Base-by-base conservation (phyloP, 2,113 vertebrate genomes). In the Entelurus aequoreus region DNA sequence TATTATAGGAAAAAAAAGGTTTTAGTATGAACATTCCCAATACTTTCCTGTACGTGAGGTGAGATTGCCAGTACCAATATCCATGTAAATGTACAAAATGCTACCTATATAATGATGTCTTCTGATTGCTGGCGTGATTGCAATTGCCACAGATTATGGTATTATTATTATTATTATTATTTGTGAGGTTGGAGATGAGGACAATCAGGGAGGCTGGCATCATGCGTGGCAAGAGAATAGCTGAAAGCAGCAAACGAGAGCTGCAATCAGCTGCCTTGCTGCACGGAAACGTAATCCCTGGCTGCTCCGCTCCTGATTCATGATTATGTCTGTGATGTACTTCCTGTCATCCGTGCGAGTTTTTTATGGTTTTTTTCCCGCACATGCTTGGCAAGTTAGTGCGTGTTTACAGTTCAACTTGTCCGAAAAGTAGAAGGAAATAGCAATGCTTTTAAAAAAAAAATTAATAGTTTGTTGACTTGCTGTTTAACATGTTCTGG, bases 201-300 rank as follows among this genome's bases (percentile, higher is more conserved):
- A 49, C 65, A 80, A 82, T 85, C 81, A 75, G 68, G 48, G 38
- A 72, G 68, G 52, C 63, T 69, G 37, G 56, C 3, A 0, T 47
- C 64, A 61, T 62, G 50, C 66, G 62, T 44, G 35, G 53, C 76
- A 54, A 15, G 14, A 66, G 62, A 58, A 59, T 63, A 40, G 47
- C 54, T 15, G 71, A 76, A 82, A 69, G 71, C 70, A 74, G 79
- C 47, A 58, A 66, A 72, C 65, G 54, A 61, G 63, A 71, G 54
- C 28, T 5, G 78, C 74, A 87, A 85, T 87, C 84, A 85, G 77
- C 72, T 72, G 74, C 67, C 71, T 40, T 72, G 80, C 66, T 77
- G 78, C 72, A 78, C 71, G 58, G 66, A 55, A 46, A 12, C 10
- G 42, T 66, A 6, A 81, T 74, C 75, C 69, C 28, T 70, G 79